Base-by-base conservation (phyloP, 2,113 vertebrate species). In the Neotoma lepida region DNA sequence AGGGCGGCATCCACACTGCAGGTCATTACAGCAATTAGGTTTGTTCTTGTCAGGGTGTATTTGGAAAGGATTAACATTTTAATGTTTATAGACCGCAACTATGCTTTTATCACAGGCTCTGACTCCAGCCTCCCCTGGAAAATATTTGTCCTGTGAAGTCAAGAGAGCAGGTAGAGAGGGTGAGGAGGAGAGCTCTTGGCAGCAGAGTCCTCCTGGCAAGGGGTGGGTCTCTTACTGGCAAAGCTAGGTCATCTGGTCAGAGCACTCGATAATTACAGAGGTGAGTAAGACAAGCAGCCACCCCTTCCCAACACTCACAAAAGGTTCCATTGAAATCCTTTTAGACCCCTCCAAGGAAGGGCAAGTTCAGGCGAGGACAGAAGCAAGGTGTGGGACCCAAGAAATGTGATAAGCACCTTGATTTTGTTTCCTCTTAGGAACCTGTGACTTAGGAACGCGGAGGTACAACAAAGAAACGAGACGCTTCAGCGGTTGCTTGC, bases 11-110 rank as follows among this genome's bases (percentile, higher is more conserved):
- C 71, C 76, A 14, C 18, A 93, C 87, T 86, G 96, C 33, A 95
- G 92, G 89, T 97, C 96, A 96, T 98, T 98, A 98, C 81, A 96
- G 70, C 97, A 97, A 96, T 98, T 98, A 98, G 95, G 88, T 80
- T 97, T 95, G 80, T 97, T 95, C 95, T 94, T 88, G 44, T 98
- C 6, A 86, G 56, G 88, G 81, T 97, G 97, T 96, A 93, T 97
- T 97, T 95, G 91, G 84, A 97, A 97, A 97, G 97, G 88, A 97
- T 96, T 96, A 95, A 96, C 70, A 64, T 73, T 93, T 96, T 92
- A 85, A 88, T 97, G 94, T 96, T 97, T 98, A 97, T 96, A 86
- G 85, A 81, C 35, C 89, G 71, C 63, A 97, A 82, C 68, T 89
- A 78, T 76, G 71, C 97, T 71, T 97, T 94, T 96, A 95, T 95